Conservation (phyloP, 2,888 invertebrate species). For the Phytoseiulus persimilis region DNA sequence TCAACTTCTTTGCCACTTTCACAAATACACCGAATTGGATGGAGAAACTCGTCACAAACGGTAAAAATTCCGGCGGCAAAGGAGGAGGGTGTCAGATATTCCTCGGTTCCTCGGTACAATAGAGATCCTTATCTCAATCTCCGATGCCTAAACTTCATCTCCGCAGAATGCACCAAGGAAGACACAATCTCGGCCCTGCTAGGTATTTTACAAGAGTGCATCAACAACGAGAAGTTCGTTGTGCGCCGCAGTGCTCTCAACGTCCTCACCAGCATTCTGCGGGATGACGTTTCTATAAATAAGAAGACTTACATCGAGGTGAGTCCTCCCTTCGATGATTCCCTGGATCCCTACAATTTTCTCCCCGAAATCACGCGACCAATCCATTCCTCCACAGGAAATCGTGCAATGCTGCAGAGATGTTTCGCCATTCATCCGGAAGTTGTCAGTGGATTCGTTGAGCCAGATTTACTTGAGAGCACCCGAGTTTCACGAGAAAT, state of each 20-base stretch:
- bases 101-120: too few species aligned
- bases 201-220: slow-evolving; percentile 19
- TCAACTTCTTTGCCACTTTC: slow-evolving; percentile 7
- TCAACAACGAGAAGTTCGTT: slow-evolving; percentile 8
- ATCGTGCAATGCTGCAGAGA: slow-evolving; percentile 31
- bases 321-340: too few species aligned
- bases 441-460: neutral
- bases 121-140: too few species aligned
- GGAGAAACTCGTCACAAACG: slow-evolving; percentile 34
- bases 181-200: neutral
- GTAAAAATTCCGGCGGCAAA: neutral
- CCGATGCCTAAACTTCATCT: neutral
- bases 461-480: neutral
- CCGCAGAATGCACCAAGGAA: neutral
- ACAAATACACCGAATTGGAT: slow-evolving; percentile 32
- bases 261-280: slow-evolving; percentile 14
- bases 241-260: slow-evolving; percentile 24
- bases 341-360: too few species aligned
- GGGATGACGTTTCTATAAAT: neutral
- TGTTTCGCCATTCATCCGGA: neutral
- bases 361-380: too few species aligned
- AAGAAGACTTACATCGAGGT: slow-evolving; percentile 10
- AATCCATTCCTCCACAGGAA: too few species aligned
- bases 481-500: neutral
- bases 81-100: too few species aligned